These are phyloP conservation scores for Diarsia rubi DNA, from an alignment of 2,888 invertebrate genomes.

Conservation along the genomic window DNA sequence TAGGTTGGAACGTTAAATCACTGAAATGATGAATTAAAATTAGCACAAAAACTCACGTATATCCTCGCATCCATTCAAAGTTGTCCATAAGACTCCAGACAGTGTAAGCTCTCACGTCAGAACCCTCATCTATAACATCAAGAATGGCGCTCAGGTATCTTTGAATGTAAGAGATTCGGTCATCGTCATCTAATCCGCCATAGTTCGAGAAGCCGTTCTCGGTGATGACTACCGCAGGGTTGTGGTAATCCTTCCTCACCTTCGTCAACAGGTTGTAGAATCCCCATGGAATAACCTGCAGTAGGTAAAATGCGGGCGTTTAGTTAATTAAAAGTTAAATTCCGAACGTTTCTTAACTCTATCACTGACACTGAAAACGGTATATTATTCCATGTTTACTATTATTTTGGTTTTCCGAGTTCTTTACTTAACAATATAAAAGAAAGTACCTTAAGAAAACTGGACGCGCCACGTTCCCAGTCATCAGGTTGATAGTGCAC, in stretches of 20 bases:
- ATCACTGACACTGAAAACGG: too few relatives aligned
- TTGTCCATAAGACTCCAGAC: conserved; percentile 92
- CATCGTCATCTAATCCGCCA: conserved; percentile 80
- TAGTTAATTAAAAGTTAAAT: neutral
- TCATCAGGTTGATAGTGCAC: conserved; percentile 46
- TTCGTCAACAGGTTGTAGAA: conserved; percentile 89
- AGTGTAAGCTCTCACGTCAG: conserved; percentile 86
- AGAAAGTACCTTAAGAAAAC: conserved; percentile 47
- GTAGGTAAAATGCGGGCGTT: neutral
- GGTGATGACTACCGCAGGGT: conserved; percentile 89
- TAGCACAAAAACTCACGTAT: conserved; percentile 75
- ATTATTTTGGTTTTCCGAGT: too few relatives aligned
- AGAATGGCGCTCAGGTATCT: conserved; percentile 81
- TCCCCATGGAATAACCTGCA: conserved; percentile 88
- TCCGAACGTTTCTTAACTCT: too few relatives aligned
- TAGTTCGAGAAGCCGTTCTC: conserved; percentile 88
- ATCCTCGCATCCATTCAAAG: conserved; percentile 91
- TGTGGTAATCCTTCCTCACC: conserved; percentile 84
- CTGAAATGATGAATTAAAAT: neutral
- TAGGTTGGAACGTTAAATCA: neutral
- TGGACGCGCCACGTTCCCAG: conserved; percentile 35
- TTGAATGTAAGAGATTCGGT: conserved; percentile 80
- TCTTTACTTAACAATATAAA: neutral
- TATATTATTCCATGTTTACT: too few relatives aligned
- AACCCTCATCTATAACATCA: conserved; percentile 81